Conservation (phyloP, 2,888 invertebrate species). For the Nudaria mundana region DNA sequence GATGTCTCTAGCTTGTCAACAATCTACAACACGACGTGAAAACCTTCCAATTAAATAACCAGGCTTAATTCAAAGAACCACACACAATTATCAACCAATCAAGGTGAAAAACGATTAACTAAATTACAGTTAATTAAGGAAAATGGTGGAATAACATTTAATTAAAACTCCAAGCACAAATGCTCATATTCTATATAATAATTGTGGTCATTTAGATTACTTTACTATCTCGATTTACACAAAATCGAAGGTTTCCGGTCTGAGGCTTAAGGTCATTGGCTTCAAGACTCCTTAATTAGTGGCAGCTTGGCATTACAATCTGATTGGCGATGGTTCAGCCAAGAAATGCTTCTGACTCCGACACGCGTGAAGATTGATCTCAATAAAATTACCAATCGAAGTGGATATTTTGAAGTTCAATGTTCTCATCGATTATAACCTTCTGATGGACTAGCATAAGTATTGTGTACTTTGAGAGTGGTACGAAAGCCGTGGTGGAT, state of each 20-base stretch:
- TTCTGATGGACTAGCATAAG: neutral
- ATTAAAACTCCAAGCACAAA: neutral
- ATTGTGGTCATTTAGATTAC: neutral
- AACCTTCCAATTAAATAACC: neutral
- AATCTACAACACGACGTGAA: too few relatives aligned
- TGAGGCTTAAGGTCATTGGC: conserved; percentile 23
- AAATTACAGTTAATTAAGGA: neutral
- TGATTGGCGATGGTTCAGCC: conserved; percentile 23
- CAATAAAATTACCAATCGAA: neutral
- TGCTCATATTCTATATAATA: neutral
- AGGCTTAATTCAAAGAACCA: neutral
- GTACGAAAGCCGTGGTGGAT: too few relatives aligned
- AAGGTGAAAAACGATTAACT: neutral
- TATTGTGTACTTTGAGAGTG: too few relatives aligned
- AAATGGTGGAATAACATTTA: neutral
- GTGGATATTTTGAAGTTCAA: neutral
- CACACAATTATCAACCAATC: neutral
- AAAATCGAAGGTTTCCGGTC: conserved; percentile 23
- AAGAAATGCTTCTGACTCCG: conserved; percentile 19
- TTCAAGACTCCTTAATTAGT: conserved; percentile 25
- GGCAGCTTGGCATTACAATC: conserved; percentile 22
- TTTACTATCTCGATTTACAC: neutral
- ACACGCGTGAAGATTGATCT: conserved; percentile 25
- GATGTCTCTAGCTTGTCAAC: too few relatives aligned
- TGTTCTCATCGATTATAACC: neutral